These are phyloP conservation scores for Mesembrinibis cayennensis DNA, from an alignment of 2,113 vertebrate species.

Conservation along the genomic window DNA sequence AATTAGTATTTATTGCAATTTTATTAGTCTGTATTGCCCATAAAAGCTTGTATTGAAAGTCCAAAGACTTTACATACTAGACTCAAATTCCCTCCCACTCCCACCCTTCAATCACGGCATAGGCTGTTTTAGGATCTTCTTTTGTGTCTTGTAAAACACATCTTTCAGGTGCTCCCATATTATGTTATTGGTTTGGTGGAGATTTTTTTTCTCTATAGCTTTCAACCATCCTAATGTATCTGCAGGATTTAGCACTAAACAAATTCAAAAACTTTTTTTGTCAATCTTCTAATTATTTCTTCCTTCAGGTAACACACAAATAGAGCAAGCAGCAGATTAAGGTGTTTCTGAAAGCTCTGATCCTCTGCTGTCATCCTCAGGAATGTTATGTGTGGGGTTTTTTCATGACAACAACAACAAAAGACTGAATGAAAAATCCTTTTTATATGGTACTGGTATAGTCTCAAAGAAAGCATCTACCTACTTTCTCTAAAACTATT, in stretches of 20 bases:
- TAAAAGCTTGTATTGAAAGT: background rate
- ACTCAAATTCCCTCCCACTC: background rate
- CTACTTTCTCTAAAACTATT: background rate
- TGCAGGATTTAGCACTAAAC: background rate
- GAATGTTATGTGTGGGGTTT: background rate
- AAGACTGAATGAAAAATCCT: background rate
- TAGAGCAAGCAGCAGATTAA: background rate
- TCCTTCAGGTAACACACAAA: background rate
- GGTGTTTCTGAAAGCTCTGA: background rate
- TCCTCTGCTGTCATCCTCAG: background rate
- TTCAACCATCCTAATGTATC: background rate
- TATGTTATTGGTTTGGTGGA: background rate
- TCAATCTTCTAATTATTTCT: background rate
- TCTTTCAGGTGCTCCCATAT: background rate
- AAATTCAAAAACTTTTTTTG: background rate
- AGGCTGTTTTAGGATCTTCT: background rate
- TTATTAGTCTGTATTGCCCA: background rate
- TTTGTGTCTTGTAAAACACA: background rate
- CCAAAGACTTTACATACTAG: background rate
- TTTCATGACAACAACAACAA: background rate
- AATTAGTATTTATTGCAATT: background rate
- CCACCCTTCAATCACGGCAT: fast-evolving
- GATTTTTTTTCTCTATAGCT: background rate
- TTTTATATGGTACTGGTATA: background rate
- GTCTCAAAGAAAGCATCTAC: background rate